Conservation (phyloP, 1,140 invertebrate genomes). For the Heliconius himera region DNA sequence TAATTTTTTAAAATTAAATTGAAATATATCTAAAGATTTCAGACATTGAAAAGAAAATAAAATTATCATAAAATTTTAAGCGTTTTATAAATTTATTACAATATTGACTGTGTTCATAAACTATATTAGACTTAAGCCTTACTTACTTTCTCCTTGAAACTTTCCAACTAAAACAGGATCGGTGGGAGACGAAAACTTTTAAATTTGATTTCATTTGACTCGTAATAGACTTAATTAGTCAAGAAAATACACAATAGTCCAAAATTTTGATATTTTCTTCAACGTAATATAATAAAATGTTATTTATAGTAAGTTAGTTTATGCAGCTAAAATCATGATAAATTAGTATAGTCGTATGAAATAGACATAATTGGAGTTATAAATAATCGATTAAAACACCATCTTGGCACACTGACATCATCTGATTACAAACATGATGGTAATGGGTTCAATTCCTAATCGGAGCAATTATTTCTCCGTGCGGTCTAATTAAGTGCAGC, state of each 20-base stretch:
- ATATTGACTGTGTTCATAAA: slow-evolving; percentile 7
- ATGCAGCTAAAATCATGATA: too few relatives aligned
- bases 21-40: neutral
- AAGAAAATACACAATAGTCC: neutral
- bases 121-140: slow-evolving; percentile 2
- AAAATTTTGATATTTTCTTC: neutral
- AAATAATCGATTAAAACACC: too few relatives aligned
- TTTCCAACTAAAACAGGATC: slow-evolving; percentile 1
- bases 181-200: slow-evolving; percentile 12
- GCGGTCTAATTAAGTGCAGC: too few relatives aligned
- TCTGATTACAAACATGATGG: too few relatives aligned
- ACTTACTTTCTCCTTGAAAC: slow-evolving; percentile 3
- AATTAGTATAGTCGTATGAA: too few relatives aligned
- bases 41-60: neutral
- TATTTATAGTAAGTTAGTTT: too few relatives aligned
- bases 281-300: too few relatives aligned
- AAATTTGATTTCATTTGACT: slow-evolving; percentile 10
- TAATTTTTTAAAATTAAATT: neutral
- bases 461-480: too few relatives aligned
- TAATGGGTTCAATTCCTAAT: too few relatives aligned
- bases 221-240: neutral
- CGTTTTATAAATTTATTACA: neutral
- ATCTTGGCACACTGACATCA: too few relatives aligned
- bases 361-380: too few relatives aligned
- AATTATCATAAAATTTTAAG: neutral